Evolutionary conservation across 2,113 vertebrate species (phyloP), one percentile per base, ranked within the genome.

Genomic region (Phasianus colchicus): DNA sequence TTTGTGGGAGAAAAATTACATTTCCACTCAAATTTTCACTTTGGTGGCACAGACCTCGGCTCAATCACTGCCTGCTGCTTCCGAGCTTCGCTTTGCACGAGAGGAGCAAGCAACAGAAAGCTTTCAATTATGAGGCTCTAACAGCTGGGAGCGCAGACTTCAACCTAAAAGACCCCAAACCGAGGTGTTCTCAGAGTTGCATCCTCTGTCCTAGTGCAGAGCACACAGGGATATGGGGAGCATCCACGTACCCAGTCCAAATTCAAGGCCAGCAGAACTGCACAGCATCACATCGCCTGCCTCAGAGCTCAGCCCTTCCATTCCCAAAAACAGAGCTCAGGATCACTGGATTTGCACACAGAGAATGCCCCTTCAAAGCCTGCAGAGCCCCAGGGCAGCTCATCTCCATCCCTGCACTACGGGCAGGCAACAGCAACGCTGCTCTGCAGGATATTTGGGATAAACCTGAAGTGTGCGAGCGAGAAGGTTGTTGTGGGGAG

Each of bases 11-110:
- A 48, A 87, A 94, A 76, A 94, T 90, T 75, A 86, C 88, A 80
- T 93, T 96, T 91, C 79, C 70, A 60, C 82, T 95, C 92, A 74
- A 94, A 93, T 94, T 93, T 91, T 93, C 90, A 89, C 95, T 95
- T 91, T 0, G 2, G 72, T 84, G 42, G 86, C 92, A 54, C 63
- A 80, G 88, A 57, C 65, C 54, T 63, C n/a, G 19, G 89, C 86
- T 96, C 94, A 52, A 96, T 97, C 96, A 89, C 95, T 92, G 92
- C 97, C 97, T 87, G 92, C 97, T 95, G 96, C 87, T 91, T 50
- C 21, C 54, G 71, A 91, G 93, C 54, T 87, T 88, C 0, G 4
- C 92, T 92, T 92, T 89, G 94, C 86, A 91, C 45, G 92, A 89
- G 63, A 86, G 92, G 64, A 82, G 74, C 2, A 1, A 79, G 55